These are phyloP conservation scores for Muscidifurax raptorellus DNA, from an alignment of 1,140 invertebrate genomes.

Conservation along the genomic window DNA sequence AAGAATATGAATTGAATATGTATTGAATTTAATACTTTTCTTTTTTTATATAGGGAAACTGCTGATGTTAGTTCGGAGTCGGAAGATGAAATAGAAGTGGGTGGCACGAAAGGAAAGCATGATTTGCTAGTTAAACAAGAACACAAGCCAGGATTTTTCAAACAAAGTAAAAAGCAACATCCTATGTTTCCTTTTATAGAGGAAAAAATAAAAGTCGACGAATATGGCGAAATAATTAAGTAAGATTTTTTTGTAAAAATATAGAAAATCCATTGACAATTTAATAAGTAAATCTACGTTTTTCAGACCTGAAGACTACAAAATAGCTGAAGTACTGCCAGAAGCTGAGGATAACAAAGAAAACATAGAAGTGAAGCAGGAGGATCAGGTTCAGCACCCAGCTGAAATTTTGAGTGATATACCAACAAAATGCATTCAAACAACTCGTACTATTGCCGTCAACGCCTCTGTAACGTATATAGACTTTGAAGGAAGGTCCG, in stretches of 20 bases:
- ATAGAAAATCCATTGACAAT: background rate
- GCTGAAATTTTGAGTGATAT: constrained; percentile 82
- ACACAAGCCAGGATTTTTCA: constrained; percentile 89
- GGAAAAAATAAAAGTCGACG: constrained; percentile 94
- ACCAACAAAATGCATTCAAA: constrained; percentile 93
- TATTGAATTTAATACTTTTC: constrained; percentile 16
- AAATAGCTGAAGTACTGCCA: constrained; percentile 82
- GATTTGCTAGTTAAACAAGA: constrained; percentile 93
- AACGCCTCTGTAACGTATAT: constrained; percentile 94
- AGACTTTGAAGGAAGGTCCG: constrained; percentile 98
- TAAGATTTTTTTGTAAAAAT: constrained; percentile 56
- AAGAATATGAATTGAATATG: background rate
- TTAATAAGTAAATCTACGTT: background rate
- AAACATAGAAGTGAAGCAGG: constrained; percentile 80
- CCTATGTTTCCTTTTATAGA: constrained; percentile 98
- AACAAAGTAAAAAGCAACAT: constrained; percentile 94
- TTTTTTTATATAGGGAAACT: constrained; percentile 76
- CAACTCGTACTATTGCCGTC: constrained; percentile 85
- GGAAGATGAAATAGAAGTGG: constrained; percentile 90
- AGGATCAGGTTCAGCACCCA: constrained; percentile 75
- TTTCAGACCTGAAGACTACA: constrained; percentile 89
- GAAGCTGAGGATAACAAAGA: constrained; percentile 85
- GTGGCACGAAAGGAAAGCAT: constrained; percentile 85
- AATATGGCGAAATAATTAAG: constrained; percentile 95
- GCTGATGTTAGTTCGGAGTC: constrained; percentile 87